Percentiles rank a stretch among this genome's conserved stretches.
Conservation (phyloP, 2,113 vertebrate species). For the Mungos mungo region DNA sequence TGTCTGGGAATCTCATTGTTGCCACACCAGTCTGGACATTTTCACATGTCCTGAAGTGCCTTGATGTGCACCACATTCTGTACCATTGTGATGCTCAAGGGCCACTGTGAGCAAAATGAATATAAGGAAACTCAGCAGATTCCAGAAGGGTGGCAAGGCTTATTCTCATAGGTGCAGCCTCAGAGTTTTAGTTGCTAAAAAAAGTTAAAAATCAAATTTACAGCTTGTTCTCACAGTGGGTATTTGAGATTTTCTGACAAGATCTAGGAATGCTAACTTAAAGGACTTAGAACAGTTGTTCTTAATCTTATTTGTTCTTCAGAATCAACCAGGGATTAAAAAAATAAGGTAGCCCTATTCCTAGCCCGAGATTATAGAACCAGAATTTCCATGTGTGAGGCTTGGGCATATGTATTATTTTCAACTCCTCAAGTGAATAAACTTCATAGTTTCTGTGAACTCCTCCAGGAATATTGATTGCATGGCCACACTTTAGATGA, state of each 20-base stretch:
- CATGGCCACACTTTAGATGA: not conserved
- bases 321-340: not conserved
- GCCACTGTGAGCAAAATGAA: not conserved
- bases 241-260: not conserved
- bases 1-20: not conserved
- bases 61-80: not conserved
- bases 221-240: not conserved
- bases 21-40: not conserved
- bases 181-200: not conserved
- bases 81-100: not conserved
- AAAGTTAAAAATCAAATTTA: not conserved
- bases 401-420: not conserved
- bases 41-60: not conserved
- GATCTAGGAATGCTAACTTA: not conserved
- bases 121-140: not conserved
- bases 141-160: not conserved
- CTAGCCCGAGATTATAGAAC: not conserved
- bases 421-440: not conserved
- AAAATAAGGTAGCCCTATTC: not conserved
- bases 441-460: slow-evolving; percentile 17
- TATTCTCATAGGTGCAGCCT: not conserved
- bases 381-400: not conserved
- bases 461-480: not conserved
- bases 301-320: not conserved
- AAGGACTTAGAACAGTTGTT: not conserved